A percentile compares a stretch with the other conserved stretches of the same genome.
These are phyloP conservation scores for Formica exsecta DNA, from an alignment of 1,140 invertebrate genomes.

Conservation along the genomic window DNA sequence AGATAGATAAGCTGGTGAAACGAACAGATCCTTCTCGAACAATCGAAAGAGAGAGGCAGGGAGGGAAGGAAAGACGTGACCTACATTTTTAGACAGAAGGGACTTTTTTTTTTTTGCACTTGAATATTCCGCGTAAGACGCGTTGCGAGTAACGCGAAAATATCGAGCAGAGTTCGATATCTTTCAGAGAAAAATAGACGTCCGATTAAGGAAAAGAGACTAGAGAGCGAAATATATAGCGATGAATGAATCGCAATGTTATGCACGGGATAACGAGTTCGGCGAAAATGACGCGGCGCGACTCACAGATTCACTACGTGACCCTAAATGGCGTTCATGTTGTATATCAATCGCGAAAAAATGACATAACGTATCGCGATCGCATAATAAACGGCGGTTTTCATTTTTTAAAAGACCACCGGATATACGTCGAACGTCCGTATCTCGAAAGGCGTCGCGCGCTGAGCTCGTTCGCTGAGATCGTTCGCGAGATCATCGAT, in stretches of 20 bases:
- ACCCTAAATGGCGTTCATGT: constrained; percentile 4
- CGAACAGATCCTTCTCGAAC: neutral
- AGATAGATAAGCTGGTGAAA: neutral
- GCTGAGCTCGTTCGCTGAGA: constrained; percentile 36
- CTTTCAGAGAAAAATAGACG: constrained; percentile 7
- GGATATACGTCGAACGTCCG: neutral
- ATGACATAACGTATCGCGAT: neutral
- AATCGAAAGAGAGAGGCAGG: neutral
- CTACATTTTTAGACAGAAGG: constrained; percentile 37
- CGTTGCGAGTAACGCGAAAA: too few species aligned
- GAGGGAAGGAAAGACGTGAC: neutral
- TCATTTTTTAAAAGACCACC: neutral
- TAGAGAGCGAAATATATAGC: neutral
- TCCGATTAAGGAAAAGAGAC: constrained; percentile 5
- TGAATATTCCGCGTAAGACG: too few species aligned
- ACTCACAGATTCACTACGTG: neutral
- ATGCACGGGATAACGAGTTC: constrained; percentile 1
- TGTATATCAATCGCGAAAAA: neutral
- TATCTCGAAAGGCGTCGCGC: constrained; percentile 12
- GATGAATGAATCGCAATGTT: constrained; percentile 27
- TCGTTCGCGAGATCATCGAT: constrained; percentile 80
- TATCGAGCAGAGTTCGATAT: neutral
- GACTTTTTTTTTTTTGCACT: neutral
- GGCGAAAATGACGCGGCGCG: constrained; percentile 30
- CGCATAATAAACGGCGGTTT: neutral